Evolutionary conservation across 2,888 invertebrate species (phyloP).

Genomic region (Drosophila planitibia): DNA sequence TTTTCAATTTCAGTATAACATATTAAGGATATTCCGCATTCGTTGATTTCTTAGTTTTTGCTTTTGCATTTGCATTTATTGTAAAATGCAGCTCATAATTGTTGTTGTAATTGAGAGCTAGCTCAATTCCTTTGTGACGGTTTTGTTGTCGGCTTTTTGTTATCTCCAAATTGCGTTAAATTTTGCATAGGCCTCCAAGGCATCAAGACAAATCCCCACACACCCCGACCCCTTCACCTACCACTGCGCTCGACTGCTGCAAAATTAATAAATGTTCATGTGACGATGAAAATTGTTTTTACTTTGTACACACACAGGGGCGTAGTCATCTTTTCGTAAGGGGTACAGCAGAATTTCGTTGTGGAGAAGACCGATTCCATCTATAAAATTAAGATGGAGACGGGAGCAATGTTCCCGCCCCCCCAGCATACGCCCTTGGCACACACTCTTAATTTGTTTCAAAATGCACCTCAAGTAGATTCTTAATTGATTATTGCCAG

Average conservation of each 20-base stretch:
- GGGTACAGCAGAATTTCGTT: not conserved
- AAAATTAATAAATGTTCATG: constrained; percentile 70
- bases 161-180: constrained; percentile 77
- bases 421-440: not conserved
- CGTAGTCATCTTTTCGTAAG: not conserved
- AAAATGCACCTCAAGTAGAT: constrained; percentile 37
- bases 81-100: constrained; percentile 70
- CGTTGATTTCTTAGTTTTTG: not conserved
- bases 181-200: constrained; percentile 59
- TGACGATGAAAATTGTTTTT: constrained; percentile 51
- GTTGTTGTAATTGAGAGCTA: constrained; percentile 75
- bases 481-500: constrained; percentile 68
- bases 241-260: constrained; percentile 28
- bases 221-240: not conserved
- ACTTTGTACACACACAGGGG: constrained; percentile 3
- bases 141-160: constrained; percentile 53
- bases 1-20: no score
- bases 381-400: not conserved
- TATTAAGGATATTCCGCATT: constrained; percentile 26
- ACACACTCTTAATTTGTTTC: constrained; percentile 37
- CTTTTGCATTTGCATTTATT: constrained; percentile 55
- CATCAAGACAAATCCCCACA: constrained; percentile 20
- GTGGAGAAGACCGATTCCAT: not conserved
- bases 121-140: constrained; percentile 69
- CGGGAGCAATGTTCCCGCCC: rapidly evolving